Evolutionary conservation across 2,113 vertebrate genomes (phyloP).

Genomic region (Taxidea taxus): DNA sequence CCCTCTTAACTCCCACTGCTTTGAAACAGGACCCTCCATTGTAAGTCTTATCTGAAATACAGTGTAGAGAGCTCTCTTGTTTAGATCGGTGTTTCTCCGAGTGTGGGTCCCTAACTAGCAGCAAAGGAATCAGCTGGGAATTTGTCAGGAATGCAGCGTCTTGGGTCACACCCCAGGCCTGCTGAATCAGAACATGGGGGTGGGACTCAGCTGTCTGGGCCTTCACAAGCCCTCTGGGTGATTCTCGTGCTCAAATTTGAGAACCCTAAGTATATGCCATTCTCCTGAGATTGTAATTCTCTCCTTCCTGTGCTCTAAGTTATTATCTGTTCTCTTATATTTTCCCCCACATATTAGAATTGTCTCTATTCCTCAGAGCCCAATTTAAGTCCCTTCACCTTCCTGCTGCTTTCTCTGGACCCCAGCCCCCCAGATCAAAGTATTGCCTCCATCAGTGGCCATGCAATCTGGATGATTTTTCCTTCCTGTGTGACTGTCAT

Average conservation of each 20-base stretch:
- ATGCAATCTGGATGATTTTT: background rate
- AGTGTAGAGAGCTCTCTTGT: background rate
- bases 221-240: background rate
- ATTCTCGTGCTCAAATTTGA: background rate
- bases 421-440: background rate
- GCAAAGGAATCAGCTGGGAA: background rate
- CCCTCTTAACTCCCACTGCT: background rate
- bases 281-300: background rate
- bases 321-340: background rate
- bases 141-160: background rate
- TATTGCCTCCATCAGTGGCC: background rate
- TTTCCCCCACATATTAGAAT: background rate
- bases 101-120: background rate
- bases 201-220: no score
- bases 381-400: background rate
- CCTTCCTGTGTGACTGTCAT: background rate
- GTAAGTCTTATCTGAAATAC: background rate
- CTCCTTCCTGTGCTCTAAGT: background rate
- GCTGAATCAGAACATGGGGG: background rate
- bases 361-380: background rate
- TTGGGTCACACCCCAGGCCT: accelerated
- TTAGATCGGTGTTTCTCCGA: background rate
- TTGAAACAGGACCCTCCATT: background rate
- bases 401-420: background rate
- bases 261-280: background rate